phyloP scores from a whole-genome alignment of 2,888 invertebrate genomes.

The Acrobasis suavella region DNA sequence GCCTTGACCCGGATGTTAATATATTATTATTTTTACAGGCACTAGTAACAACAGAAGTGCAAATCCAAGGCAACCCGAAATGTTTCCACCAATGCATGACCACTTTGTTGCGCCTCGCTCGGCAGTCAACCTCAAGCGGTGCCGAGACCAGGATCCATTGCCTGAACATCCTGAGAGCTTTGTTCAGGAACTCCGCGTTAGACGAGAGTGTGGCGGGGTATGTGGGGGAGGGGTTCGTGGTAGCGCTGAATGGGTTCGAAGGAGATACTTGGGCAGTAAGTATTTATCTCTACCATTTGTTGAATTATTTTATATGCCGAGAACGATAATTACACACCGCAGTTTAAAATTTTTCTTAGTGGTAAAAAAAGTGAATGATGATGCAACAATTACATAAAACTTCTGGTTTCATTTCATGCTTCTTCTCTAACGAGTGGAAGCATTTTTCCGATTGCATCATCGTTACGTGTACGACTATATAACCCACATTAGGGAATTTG shows the following conservation, averaged over 20 bases:
- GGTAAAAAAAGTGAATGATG: too few species aligned
- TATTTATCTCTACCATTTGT: not conserved
- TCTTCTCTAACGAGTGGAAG: too few species aligned
- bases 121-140: slow-evolving; percentile 71
- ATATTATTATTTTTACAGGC: slow-evolving; percentile 76
- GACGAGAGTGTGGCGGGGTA: slow-evolving; percentile 84
- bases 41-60: slow-evolving; percentile 88
- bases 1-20: too few species aligned
- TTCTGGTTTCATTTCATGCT: too few species aligned
- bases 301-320: too few species aligned
- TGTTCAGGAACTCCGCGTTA: slow-evolving; percentile 89
- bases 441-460: too few species aligned
- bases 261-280: slow-evolving; percentile 90
- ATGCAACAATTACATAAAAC: too few species aligned
- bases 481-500: too few species aligned
- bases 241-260: slow-evolving; percentile 88
- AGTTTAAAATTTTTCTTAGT: too few species aligned
- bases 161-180: slow-evolving; percentile 92
- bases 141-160: slow-evolving; percentile 87
- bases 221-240: slow-evolving; percentile 86
- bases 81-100: slow-evolving; percentile 83
- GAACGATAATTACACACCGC: too few species aligned
- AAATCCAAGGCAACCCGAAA: slow-evolving; percentile 74
- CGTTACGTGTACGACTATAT: too few species aligned
- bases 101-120: slow-evolving; percentile 75